Conservation (phyloP, 2,113 vertebrate genomes). For the Semnornis frantzii region DNA sequence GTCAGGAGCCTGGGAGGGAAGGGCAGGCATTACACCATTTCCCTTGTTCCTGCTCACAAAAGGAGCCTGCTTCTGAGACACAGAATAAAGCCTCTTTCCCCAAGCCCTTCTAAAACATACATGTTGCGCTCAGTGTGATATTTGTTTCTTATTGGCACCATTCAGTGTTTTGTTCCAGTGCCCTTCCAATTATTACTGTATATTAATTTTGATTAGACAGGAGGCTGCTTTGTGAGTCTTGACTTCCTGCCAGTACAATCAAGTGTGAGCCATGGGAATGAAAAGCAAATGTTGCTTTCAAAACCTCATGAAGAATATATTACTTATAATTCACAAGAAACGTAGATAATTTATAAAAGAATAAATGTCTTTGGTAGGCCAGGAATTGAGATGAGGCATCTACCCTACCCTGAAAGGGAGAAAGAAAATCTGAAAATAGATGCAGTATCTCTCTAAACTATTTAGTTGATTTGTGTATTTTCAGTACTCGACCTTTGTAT, state of each 20-base stretch:
- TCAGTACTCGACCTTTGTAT: not conserved
- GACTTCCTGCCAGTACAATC: conserved; percentile 75
- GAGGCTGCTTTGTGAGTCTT: conserved; percentile 73
- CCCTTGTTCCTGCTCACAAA: not conserved
- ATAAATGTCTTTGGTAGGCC: not conserved
- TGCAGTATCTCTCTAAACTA: not conserved
- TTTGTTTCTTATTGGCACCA: conserved; percentile 58
- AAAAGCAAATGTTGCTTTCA: conserved; percentile 75
- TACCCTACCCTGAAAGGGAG: not conserved
- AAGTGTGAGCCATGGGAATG: conserved; percentile 68
- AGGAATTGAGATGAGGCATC: not conserved
- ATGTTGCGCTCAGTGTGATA: conserved; percentile 19
- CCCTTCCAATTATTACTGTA: conserved; percentile 74
- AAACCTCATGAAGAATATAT: conserved; percentile 56
- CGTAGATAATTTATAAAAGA: conserved; percentile 26
- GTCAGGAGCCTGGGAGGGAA: not conserved
- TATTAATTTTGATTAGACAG: conserved; percentile 80
- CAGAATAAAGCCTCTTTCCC: conserved; percentile 14
- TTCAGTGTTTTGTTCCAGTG: conserved; percentile 54
- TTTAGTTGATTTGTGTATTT: not conserved
- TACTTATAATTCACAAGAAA: conserved; percentile 42
- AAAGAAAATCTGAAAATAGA: not conserved
- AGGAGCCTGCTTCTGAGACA: not conserved
- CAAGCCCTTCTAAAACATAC: not conserved
- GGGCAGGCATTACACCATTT: not conserved